These are phyloP conservation scores for Schlechtendalia chinensis DNA, from an alignment of 1,140 invertebrate genomes.

Conservation along the genomic window DNA sequence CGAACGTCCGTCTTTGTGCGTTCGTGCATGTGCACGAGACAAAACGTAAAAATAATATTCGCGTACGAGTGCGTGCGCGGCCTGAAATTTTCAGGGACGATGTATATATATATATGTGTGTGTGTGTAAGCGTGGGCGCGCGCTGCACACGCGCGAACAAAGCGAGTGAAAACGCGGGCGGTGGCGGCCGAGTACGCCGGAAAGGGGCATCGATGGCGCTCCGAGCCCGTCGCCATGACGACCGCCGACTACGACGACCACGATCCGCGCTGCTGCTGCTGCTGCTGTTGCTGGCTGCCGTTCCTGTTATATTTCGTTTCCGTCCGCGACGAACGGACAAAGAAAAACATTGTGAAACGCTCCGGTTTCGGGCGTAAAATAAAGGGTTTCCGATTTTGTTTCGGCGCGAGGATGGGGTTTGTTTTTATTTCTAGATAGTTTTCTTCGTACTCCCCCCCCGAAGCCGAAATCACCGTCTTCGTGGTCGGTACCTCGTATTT, in stretches of 20 bases:
- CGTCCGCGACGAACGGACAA: background rate
- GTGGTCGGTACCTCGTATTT: no score
- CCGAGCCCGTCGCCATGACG: slow-evolving; percentile 15
- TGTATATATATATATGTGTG: background rate
- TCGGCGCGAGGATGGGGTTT: background rate
- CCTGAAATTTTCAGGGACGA: background rate
- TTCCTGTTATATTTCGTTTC: slow-evolving; percentile 25
- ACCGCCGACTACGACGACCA: background rate
- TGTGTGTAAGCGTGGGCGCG: no score
- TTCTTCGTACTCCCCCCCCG: no score
- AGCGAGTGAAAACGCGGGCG: background rate
- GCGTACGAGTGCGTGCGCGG: no score
- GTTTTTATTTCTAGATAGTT: no score
- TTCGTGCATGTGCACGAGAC: no score
- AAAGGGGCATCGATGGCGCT: slow-evolving; percentile 14
- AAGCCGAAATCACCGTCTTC: no score
- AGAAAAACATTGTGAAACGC: slow-evolving; percentile 13
- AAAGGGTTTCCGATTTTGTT: no score
- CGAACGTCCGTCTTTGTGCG: no score
- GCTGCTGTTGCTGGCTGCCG: background rate
- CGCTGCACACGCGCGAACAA: background rate
- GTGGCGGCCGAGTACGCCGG: background rate
- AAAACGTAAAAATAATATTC: no score
- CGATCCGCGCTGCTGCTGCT: background rate
- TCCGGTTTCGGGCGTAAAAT: no score